Conservation (phyloP, 30 jellyfish, hydroid and myxozoan species). For the Pseudorhiza aurosa region DNA sequence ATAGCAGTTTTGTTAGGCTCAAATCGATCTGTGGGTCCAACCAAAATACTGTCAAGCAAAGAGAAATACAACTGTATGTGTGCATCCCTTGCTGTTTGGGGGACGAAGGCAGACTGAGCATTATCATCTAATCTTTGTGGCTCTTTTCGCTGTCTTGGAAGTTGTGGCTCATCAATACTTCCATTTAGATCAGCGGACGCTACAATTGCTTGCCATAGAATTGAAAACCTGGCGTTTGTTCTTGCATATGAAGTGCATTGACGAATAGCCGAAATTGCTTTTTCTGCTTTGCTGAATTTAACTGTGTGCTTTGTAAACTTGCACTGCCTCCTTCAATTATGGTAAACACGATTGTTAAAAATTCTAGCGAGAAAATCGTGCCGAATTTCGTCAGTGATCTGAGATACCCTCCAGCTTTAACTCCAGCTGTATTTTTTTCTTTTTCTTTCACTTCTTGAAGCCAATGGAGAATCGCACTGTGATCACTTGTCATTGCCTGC, state of each 20-base stretch:
- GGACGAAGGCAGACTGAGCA: too few relatives aligned
- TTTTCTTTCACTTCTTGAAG: constrained; percentile 59
- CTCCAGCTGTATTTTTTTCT: constrained; percentile 53
- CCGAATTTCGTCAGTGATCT: constrained; percentile 59
- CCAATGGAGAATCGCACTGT: constrained; percentile 38
- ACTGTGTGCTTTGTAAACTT: constrained; percentile 52
- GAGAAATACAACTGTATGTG: constrained; percentile 20
- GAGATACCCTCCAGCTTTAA: constrained; percentile 64
- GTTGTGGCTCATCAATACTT: background rate
- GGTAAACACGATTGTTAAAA: constrained; percentile 59
- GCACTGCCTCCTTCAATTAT: constrained; percentile 63
- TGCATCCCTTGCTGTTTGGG: constrained; percentile 41
- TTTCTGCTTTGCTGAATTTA: constrained; percentile 42
- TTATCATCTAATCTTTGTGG: constrained; percentile 5
- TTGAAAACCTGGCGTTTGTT: constrained; percentile 38
- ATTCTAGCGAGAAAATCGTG: constrained; percentile 34
- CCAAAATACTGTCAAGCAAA: constrained; percentile 16
- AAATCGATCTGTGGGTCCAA: constrained; percentile 24
- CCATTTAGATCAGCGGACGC: too few relatives aligned
- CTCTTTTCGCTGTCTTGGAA: constrained; percentile 15
- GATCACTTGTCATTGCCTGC: constrained; percentile 62
- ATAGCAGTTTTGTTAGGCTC: constrained; percentile 37
- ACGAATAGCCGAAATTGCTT: constrained; percentile 2
- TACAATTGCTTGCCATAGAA: too few relatives aligned
- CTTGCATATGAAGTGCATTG: constrained; percentile 29